phyloP scores from a whole-genome alignment of 2,113 vertebrate genomes.

The Peromyscus polionotus region DNA sequence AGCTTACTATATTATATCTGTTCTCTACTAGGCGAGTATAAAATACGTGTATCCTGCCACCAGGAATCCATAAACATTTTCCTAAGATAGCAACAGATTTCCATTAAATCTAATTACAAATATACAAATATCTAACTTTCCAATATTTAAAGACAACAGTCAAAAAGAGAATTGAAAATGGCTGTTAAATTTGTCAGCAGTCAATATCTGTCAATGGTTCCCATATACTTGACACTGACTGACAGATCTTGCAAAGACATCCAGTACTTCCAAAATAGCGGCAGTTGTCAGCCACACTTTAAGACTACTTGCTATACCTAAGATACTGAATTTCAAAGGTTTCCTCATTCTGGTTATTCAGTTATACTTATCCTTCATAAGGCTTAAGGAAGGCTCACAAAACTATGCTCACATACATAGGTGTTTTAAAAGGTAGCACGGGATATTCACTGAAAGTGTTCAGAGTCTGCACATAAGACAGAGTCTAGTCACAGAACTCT shows the following conservation, averaged over 20 bases:
- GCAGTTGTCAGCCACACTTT: not conserved
- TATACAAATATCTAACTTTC: not conserved
- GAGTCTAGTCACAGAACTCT: not conserved
- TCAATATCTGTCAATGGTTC: not conserved
- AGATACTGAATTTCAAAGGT: not conserved
- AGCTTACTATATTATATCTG: not conserved
- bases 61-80: slow-evolving; percentile 37
- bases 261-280: slow-evolving; percentile 53
- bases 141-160: not conserved
- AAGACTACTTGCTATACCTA: not conserved
- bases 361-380: not conserved
- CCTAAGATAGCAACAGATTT: not conserved
- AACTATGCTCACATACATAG: not conserved
- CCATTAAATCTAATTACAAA: not conserved
- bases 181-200: slow-evolving; percentile 38
- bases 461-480: not conserved
- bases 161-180: slow-evolving; percentile 9
- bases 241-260: slow-evolving; percentile 40
- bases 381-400: not conserved
- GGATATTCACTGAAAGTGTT: not conserved
- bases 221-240: slow-evolving; percentile 14
- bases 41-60: not conserved
- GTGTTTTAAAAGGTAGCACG: not conserved
- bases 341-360: not conserved
- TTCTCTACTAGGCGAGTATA: slow-evolving; percentile 15